Conservation (phyloP, 2,888 invertebrate genomes). For the Macrophya annulata region DNA sequence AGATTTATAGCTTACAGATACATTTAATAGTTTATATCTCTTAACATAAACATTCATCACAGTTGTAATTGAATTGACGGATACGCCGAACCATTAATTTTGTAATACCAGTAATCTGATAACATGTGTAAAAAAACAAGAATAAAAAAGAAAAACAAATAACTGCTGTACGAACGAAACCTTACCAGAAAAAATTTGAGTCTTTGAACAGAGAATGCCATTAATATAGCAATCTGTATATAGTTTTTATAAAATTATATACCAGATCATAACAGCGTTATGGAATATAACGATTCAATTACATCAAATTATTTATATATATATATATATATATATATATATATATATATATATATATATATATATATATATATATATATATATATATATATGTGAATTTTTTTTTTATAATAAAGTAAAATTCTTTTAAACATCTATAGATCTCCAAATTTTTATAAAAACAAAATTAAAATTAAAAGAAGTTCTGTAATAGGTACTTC, state of each 20-base stretch:
- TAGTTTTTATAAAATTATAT: neutral
- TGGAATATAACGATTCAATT: neutral
- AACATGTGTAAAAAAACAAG: neutral
- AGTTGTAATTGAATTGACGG: conserved; percentile 40
- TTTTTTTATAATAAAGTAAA: neutral
- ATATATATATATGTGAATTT: too few species aligned
- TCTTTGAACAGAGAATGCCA: neutral
- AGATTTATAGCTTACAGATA: conserved; percentile 30
- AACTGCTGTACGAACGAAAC: neutral
- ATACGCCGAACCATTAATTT: neutral
- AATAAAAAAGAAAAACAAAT: neutral
- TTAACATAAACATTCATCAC: conserved; percentile 43
- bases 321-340: too few species aligned
- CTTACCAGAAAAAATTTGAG: neutral
- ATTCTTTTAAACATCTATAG: neutral
- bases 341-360: too few species aligned
- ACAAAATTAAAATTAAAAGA: too few species aligned
- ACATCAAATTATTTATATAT: neutral
- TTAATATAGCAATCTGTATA: neutral
- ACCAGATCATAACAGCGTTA: neutral
- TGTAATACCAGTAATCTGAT: neutral
- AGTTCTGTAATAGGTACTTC: neutral
- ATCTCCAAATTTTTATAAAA: neutral
- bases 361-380: too few species aligned
- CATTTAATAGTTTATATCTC: conserved; percentile 25